These are phyloP conservation scores for Heterodera carotae DNA, from an alignment of 1,140 invertebrate genomes.

Conservation along the genomic window DNA sequence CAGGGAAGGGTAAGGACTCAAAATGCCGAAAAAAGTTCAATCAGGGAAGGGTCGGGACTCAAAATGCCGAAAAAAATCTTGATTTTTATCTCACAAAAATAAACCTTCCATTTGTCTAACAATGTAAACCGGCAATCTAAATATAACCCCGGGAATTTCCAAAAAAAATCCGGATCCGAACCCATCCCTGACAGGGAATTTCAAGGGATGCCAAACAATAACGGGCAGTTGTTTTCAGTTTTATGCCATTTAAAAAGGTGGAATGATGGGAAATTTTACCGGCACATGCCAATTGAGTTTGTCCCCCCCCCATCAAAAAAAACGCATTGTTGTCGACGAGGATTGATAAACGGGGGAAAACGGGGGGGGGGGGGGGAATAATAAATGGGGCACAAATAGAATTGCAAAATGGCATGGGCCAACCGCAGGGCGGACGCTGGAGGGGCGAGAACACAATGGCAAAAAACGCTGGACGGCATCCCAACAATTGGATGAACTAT, in stretches of 20 bases:
- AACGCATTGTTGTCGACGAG: not conserved
- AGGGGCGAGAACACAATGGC: constrained; percentile 1
- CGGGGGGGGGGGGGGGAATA: not conserved
- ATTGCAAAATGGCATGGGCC: not conserved
- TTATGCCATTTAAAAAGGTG: not conserved
- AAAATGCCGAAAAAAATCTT: no score
- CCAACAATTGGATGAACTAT: not conserved
- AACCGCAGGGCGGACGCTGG: not conserved
- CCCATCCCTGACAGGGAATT: no score
- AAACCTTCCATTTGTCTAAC: no score
- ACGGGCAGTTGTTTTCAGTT: no score
- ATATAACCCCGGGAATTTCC: no score
- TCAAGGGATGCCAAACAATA: no score
- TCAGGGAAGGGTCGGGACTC: no score
- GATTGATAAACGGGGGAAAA: not conserved
- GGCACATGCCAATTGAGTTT: constrained; percentile 6
- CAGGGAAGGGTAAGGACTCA: no score
- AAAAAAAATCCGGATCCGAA: no score
- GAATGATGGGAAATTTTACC: not conserved
- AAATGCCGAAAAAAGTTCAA: no score
- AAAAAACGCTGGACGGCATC: not conserved
- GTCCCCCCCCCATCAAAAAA: not conserved
- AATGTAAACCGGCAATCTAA: no score
- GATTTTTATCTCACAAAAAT: no score
- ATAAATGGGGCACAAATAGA: not conserved